Evolutionary conservation across 2,797 vertebrate species (phyloP), one percentile per base, ranked within the genome.

Genomic region (Xerus rutilus): DNA sequence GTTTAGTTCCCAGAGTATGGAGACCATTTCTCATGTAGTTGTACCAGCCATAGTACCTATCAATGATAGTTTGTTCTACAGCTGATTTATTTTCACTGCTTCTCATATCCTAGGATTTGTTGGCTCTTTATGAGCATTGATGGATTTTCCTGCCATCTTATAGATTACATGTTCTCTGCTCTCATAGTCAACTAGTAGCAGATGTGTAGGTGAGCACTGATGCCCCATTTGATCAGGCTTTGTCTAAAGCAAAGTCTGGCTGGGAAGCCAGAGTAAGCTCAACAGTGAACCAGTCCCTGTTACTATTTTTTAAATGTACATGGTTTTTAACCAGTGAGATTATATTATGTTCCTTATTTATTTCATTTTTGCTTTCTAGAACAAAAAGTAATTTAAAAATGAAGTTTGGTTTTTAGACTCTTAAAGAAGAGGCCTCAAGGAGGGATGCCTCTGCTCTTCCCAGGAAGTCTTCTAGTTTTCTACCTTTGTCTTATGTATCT

Each of bases 361-460:
- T 15, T 73, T 86, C 45, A 43, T 70, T 86, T n/a, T 92, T 93
- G 43, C 54, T 86, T 6, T 90, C 20, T 93, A 17, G 20, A 90
- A 92, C 28, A 81, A 49, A 92, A 90, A 89, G 28, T 65, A 25
- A 78, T 54, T 92, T 72, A 86, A 84, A 93, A 89, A 65, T 45
- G 23, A 25, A 89, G 59, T 91, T 93, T 92, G 70, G 83, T 62
- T 92, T 54, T 94, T 28, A 96, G 64, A 90, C 70, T 92, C 94
- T 74, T 83, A 67, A 92, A 78, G 69, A 96, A 59, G 14, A 69
- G n/a, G n/a, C 62, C 49, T 95, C 65, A 78, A 59, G 91, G 15
- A 78, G 25, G 67, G 17, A 94, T 43, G 35, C 88, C 43, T 43
- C 49, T 93, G 25, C 17, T 91, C 65, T 90, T 94, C 81, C 65